Percentiles rank a stretch among this genome's conserved stretches.
Conservation (phyloP, 2,888 invertebrate species). For the Eudasyphora cyanicolor region DNA sequence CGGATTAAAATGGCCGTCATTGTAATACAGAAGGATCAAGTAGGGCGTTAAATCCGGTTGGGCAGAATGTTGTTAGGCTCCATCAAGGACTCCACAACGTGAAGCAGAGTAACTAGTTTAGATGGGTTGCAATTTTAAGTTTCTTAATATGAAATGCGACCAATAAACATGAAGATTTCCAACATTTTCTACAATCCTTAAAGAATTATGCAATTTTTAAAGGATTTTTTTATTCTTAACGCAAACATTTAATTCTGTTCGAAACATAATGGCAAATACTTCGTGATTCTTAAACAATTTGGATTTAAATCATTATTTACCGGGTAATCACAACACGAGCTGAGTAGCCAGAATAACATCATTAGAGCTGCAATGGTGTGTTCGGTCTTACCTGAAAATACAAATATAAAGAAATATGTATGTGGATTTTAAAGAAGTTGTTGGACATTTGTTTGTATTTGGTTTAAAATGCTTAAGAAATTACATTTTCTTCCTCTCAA, state of each 20-base stretch:
- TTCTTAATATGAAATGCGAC: neutral
- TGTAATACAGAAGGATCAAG: neutral
- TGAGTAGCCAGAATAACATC: neutral
- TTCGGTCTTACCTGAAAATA: slow-evolving; percentile 50
- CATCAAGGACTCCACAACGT: too few relatives aligned
- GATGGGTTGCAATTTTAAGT: neutral
- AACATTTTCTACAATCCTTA: too few relatives aligned
- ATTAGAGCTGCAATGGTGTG: neutral
- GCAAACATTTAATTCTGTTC: too few relatives aligned
- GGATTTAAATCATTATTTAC: neutral
- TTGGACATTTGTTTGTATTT: slow-evolving; percentile 20
- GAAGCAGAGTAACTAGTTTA: neutral
- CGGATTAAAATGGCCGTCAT: neutral
- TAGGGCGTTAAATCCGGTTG: neutral
- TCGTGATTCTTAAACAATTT: neutral
- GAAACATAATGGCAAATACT: too few relatives aligned
- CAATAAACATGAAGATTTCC: too few relatives aligned
- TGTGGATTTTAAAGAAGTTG: too few relatives aligned
- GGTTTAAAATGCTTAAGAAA: slow-evolving; percentile 5
- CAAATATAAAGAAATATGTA: slow-evolving; percentile 33
- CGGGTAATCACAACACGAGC: neutral
- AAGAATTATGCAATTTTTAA: too few relatives aligned
- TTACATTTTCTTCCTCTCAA: neutral
- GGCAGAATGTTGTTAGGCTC: too few relatives aligned
- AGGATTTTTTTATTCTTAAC: too few relatives aligned